Conservation (phyloP, 1,140 invertebrate species). For the Diorhabda carinulata region DNA sequence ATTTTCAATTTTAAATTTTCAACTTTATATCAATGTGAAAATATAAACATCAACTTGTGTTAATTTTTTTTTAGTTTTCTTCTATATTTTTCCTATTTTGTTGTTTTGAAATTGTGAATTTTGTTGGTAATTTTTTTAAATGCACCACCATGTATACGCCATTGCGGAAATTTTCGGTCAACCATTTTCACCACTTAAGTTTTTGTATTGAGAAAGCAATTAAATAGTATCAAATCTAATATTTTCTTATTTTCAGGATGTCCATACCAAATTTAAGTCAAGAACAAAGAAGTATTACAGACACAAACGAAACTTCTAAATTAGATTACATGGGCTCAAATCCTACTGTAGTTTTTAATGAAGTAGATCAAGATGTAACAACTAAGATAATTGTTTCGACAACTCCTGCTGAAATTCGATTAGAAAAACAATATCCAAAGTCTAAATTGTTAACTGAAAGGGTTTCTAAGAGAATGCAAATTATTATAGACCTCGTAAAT, state of each 20-base stretch:
- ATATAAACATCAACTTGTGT: too few species aligned
- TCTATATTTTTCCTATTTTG: too few species aligned
- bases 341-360: constrained; percentile 15
- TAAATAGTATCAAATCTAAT: not conserved
- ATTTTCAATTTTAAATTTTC: too few species aligned
- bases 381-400: constrained; percentile 23
- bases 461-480: constrained; percentile 55
- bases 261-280: not conserved
- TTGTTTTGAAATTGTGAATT: too few species aligned
- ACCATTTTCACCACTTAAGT: too few species aligned
- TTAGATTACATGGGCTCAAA: constrained; percentile 22
- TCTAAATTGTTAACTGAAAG: constrained; percentile 32
- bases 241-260: not conserved
- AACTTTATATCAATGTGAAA: too few species aligned
- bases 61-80: too few species aligned
- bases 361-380: constrained; percentile 15
- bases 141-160: too few species aligned
- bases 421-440: constrained; percentile 11
- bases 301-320: not conserved
- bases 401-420: constrained; percentile 11
- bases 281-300: not conserved
- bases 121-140: too few species aligned
- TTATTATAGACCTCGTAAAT: constrained; percentile 58
- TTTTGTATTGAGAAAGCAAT: too few species aligned
- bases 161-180: too few species aligned